phyloP scores from a whole-genome alignment of 2,888 invertebrate species.

The Noctua pronuba region DNA sequence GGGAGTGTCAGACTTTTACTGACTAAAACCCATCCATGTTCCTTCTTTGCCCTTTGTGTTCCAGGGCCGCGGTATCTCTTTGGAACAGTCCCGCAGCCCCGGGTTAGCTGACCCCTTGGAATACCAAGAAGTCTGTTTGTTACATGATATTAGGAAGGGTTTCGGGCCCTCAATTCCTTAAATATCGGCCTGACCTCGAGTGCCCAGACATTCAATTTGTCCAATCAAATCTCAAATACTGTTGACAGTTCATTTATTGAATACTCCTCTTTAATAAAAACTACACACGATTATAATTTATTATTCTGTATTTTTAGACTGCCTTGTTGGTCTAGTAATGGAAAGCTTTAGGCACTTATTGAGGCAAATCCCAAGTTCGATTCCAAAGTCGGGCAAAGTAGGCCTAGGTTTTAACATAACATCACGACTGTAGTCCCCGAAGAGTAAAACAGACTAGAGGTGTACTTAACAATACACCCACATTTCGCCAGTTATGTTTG shows the following conservation, averaged over 20 bases:
- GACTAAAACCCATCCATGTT: no score
- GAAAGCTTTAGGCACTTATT: background rate
- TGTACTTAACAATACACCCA: no score
- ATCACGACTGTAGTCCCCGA: no score
- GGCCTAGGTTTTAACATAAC: background rate
- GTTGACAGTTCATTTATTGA: conserved; percentile 10
- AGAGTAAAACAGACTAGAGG: no score
- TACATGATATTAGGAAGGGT: background rate
- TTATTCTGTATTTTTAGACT: background rate
- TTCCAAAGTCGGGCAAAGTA: background rate
- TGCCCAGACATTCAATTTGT: conserved; percentile 43
- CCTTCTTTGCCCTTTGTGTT: no score
- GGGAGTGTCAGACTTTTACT: no score
- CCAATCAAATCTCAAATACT: conserved; percentile 37
- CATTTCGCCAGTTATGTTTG: no score
- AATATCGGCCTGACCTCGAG: conserved; percentile 40
- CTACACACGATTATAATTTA: background rate
- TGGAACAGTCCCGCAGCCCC: no score
- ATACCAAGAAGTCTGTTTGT: background rate
- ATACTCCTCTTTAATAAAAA: background rate
- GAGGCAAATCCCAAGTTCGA: background rate
- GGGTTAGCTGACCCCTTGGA: background rate
- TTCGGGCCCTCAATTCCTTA: conserved; percentile 17
- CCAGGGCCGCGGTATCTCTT: no score
- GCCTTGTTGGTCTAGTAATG: background rate